A percentile compares a stretch with the other conserved stretches of the same genome.
Evolutionary conservation across 2,797 vertebrate species (phyloP).

Genomic region (Pantherophis alleghaniensis): DNA sequence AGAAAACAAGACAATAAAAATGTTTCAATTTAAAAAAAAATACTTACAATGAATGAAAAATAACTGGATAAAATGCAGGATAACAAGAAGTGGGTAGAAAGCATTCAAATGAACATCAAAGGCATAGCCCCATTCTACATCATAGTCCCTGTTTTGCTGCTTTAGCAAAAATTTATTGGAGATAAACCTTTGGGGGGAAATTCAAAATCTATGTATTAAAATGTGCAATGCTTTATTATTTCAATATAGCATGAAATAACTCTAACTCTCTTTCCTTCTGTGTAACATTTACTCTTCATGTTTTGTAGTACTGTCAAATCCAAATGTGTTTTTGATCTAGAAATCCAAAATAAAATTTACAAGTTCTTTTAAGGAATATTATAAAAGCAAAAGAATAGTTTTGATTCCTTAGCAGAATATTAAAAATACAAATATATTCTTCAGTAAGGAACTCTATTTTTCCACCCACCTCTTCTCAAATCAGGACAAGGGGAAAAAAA

Average conservation of each 20-base stretch:
- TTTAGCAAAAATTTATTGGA: slow-evolving; percentile 94
- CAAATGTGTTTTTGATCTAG: background rate
- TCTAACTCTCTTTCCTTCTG: background rate
- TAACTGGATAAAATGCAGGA: slow-evolving; percentile 95
- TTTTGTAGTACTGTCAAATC: background rate
- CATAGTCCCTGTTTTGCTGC: slow-evolving; percentile 83
- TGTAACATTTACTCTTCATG: background rate
- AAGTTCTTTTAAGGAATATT: background rate
- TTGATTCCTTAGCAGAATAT: background rate
- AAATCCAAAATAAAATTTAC: background rate
- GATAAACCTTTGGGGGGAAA: slow-evolving; percentile 79
- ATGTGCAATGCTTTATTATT: background rate
- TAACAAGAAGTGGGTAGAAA: slow-evolving; percentile 96
- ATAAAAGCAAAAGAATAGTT: background rate
- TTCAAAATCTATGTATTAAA: background rate
- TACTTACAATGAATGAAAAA: slow-evolving; percentile 98
- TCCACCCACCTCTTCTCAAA: background rate
- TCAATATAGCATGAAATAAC: background rate
- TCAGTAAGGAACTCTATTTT: background rate
- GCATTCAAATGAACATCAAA: slow-evolving; percentile 98
- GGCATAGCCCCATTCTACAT: slow-evolving; percentile 98
- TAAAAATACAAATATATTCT: background rate
- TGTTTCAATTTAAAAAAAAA: background rate
- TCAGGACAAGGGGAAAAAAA: background rate
- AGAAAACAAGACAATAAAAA: background rate